Evolutionary conservation across 2,113 vertebrate species (phyloP).

Genomic region (Lampris incognitus): DNA sequence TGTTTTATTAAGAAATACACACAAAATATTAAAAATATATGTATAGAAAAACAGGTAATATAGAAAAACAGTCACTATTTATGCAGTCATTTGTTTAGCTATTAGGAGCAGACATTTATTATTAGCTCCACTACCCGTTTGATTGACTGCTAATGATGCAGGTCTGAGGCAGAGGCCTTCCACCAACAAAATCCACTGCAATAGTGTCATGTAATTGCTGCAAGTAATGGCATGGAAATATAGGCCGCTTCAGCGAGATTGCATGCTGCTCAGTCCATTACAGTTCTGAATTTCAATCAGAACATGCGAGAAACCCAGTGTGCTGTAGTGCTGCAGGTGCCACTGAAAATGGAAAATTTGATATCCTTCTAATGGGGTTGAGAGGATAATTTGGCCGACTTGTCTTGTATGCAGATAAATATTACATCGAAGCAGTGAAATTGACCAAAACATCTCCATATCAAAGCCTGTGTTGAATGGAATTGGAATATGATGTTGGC

Average conservation of each 20-base stretch:
- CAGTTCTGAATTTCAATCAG: no score
- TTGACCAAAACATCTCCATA: no score
- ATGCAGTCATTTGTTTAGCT: not conserved
- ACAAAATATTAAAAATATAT: no score
- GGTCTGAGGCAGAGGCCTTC: conserved; percentile 38
- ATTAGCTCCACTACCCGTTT: conserved; percentile 14
- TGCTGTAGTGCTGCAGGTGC: not conserved
- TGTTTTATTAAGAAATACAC: no score
- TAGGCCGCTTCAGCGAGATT: conserved; percentile 30
- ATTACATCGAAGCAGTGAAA: no score
- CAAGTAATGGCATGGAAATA: conserved; percentile 45
- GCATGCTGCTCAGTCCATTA: conserved; percentile 14
- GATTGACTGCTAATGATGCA: conserved; percentile 51
- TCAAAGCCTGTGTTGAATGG: no score
- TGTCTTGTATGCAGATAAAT: no score
- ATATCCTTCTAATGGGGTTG: no score
- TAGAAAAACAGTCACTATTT: no score
- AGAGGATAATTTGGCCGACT: no score
- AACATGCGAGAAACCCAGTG: not conserved
- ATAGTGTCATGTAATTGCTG: conserved; percentile 53
- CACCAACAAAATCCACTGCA: conserved; percentile 31
- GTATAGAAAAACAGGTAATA: no score
- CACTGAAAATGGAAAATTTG: conserved; percentile 10
- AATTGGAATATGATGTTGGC: no score
- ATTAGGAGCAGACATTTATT: conserved; percentile 27